These are phyloP conservation scores for Tenebrio molitor DNA, from an alignment of 1,140 invertebrate species.

Conservation along the genomic window DNA sequence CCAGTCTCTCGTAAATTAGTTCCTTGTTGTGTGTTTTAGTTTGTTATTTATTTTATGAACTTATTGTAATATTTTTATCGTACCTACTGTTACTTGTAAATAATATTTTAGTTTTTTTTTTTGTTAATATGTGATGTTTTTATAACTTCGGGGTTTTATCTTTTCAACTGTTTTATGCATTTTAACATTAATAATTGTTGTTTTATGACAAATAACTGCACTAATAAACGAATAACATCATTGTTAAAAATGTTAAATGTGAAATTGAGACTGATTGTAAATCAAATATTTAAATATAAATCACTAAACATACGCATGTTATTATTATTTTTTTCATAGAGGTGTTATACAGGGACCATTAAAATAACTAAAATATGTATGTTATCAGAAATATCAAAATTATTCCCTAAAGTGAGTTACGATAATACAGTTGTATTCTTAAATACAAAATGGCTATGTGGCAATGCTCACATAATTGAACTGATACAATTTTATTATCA, in stretches of 20 bases:
- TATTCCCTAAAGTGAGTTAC: too few species aligned
- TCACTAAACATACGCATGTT: slow-evolving; percentile 36
- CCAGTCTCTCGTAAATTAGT: slow-evolving; percentile 36
- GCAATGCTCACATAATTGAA: too few species aligned
- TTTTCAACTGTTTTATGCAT: slow-evolving; percentile 4
- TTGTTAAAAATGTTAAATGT: slow-evolving; percentile 39
- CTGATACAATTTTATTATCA: slow-evolving; percentile 32
- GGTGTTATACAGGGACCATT: slow-evolving; percentile 38
- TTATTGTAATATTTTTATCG: slow-evolving; percentile 14
- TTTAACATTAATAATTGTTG: slow-evolving; percentile 39
- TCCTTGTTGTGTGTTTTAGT: slow-evolving; percentile 39
- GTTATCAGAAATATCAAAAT: slow-evolving; percentile 5
- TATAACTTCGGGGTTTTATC: not conserved
- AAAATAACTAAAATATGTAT: not conserved
- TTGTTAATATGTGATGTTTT: slow-evolving; percentile 10
- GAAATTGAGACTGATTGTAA: slow-evolving; percentile 47
- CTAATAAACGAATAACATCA: slow-evolving; percentile 29
- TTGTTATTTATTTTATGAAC: slow-evolving; percentile 37
- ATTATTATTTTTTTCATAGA: slow-evolving; percentile 14
- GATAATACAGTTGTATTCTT: slow-evolving; percentile 31
- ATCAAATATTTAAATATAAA: slow-evolving; percentile 47
- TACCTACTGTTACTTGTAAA: slow-evolving; percentile 18
- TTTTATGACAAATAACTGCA: slow-evolving; percentile 35
- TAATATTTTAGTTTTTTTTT: slow-evolving; percentile 39
- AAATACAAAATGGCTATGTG: too few species aligned